Percentiles rank a stretch among this genome's conserved stretches.
Evolutionary conservation across 2,113 vertebrate genomes (phyloP).

Genomic region (Pachycephala philippinensis): DNA sequence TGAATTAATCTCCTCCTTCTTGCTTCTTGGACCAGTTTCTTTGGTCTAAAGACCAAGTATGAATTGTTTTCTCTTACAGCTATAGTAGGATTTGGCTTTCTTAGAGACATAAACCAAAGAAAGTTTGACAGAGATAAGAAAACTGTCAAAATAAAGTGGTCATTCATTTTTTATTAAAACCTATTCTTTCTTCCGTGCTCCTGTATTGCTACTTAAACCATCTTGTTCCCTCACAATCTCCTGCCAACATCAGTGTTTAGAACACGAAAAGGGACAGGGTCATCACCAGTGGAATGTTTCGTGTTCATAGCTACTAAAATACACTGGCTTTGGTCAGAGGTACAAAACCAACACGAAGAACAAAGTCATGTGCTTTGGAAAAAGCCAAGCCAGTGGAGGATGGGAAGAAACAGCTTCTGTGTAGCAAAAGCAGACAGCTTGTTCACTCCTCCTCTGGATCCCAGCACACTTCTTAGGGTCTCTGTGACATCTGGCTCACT

Average conservation of each 20-base stretch:
- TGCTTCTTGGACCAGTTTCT: neutral
- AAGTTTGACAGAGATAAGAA: neutral
- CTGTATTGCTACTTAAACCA: neutral
- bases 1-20: neutral
- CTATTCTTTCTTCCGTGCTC: neutral
- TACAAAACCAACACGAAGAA: neutral
- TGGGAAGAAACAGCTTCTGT: neutral
- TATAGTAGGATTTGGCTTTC: neutral
- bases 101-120: neutral
- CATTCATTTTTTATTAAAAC: neutral
- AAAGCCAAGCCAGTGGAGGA: neutral
- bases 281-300: neutral
- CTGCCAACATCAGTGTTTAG: neutral
- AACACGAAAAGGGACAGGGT: neutral
- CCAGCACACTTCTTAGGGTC: neutral
- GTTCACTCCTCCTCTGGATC: neutral
- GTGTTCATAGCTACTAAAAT: neutral
- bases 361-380: neutral
- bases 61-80: neutral
- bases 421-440: neutral
- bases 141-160: neutral
- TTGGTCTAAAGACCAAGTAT: neutral
- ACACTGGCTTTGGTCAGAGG: neutral
- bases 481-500: constrained; percentile 51
- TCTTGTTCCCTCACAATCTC: neutral